Conservation (phyloP, 2,888 invertebrate genomes). For the Girardia tigrina region DNA sequence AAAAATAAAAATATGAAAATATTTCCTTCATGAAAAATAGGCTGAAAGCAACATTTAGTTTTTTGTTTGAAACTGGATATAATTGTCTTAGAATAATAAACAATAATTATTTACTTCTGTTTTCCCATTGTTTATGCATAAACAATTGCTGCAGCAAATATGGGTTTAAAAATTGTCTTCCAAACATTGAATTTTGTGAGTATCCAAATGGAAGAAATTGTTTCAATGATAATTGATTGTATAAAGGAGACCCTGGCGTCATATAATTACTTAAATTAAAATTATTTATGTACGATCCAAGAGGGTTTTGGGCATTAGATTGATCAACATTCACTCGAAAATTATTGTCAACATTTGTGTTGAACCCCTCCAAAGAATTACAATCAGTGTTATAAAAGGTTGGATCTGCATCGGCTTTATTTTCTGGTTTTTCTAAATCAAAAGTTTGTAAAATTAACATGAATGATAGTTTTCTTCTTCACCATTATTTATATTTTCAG, state of each 20-base stretch:
- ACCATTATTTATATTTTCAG: not conserved
- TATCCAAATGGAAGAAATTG: not conserved
- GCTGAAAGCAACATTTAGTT: no score
- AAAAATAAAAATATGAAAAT: no score
- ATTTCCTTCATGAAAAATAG: no score
- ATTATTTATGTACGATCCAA: slow-evolving; percentile 3
- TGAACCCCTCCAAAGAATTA: not conserved
- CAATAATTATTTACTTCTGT: not conserved
- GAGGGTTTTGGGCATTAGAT: not conserved
- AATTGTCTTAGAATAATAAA: not conserved
- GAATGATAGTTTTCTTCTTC: no score
- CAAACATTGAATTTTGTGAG: not conserved
- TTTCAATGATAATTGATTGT: slow-evolving; percentile 17
- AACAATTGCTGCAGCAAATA: slow-evolving; percentile 16
- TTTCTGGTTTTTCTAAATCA: not conserved
- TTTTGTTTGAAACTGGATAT: no score
- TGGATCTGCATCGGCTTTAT: not conserved
- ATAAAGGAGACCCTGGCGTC: not conserved
- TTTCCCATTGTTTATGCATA: slow-evolving; percentile 23
- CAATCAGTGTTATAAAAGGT: not conserved
- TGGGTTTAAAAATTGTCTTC: not conserved
- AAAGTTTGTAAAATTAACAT: not conserved
- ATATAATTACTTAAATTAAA: not conserved
- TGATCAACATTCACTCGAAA: not conserved
- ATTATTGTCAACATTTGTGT: not conserved